These are phyloP conservation scores for Tenualosa thibaudeaui DNA, from an alignment of 2,797 vertebrate species.

Conservation along the genomic window DNA sequence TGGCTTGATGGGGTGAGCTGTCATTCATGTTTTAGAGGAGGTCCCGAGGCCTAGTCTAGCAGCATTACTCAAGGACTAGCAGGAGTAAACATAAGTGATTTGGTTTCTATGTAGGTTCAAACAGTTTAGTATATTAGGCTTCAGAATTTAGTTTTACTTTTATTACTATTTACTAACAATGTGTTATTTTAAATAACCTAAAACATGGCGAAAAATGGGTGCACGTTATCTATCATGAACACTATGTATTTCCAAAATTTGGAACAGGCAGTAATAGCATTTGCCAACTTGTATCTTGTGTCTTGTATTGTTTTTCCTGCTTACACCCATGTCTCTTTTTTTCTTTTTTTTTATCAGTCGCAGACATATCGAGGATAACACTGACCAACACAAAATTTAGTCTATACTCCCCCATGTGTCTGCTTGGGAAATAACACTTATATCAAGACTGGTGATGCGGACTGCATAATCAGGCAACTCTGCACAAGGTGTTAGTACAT, in stretches of 20 bases:
- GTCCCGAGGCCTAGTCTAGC: background rate
- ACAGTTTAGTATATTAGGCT: constrained; percentile 28
- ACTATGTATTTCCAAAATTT: background rate
- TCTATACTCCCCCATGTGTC: constrained; percentile 49
- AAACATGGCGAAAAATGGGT: background rate
- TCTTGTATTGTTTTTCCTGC: background rate
- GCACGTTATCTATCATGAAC: no score
- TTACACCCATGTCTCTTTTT: background rate
- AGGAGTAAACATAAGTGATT: constrained; percentile 25
- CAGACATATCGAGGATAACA: background rate
- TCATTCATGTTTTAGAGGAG: constrained; percentile 46
- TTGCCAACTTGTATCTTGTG: background rate
- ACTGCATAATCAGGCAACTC: background rate
- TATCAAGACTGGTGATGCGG: background rate
- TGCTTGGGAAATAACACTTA: background rate
- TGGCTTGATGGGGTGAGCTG: constrained; percentile 63
- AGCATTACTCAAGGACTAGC: background rate
- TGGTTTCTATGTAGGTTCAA: constrained; percentile 23
- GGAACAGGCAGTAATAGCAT: background rate
- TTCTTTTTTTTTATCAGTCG: background rate
- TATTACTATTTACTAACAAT: no score
- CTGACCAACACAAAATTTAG: constrained; percentile 31
- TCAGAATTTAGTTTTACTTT: background rate
- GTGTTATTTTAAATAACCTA: no score
- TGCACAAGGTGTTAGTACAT: background rate